Evolutionary conservation across 2,888 invertebrate genomes (phyloP).

Genomic region (Arenicola marina): DNA sequence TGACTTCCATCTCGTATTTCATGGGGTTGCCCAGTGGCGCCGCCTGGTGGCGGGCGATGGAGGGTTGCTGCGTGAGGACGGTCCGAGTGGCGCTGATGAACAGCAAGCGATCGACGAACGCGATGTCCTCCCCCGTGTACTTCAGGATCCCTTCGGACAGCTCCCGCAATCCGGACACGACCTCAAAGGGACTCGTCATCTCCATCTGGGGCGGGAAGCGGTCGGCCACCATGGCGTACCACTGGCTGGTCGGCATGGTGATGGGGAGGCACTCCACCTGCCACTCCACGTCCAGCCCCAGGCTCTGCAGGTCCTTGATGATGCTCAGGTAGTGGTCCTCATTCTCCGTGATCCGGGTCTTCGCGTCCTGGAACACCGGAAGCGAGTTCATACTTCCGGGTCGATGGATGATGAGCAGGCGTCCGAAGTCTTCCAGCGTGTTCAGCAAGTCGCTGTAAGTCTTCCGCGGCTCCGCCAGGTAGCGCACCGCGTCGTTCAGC

Average conservation of each 20-base stretch:
- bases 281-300: conserved; percentile 52
- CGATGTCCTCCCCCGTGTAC: conserved; percentile 51
- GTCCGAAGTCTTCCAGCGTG: conserved; percentile 42
- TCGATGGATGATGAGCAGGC: conserved; percentile 51
- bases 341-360: conserved; percentile 41
- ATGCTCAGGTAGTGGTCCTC: conserved; percentile 50
- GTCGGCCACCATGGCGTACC: conserved; percentile 52
- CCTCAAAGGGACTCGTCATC: conserved; percentile 46
- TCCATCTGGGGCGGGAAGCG: conserved; percentile 54
- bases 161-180: conserved; percentile 49
- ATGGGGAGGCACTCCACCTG: conserved; percentile 53
- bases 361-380: conserved; percentile 51
- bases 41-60: conserved; percentile 38
- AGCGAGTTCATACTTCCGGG: conserved; percentile 49
- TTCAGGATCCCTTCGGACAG: conserved; percentile 55
- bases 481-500: conserved; percentile 49
- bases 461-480: conserved; percentile 45
- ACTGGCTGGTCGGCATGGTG: conserved; percentile 48
- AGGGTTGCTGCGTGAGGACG: conserved; percentile 35
- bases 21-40: conserved; percentile 13
- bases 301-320: conserved; percentile 46
- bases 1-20: conserved; percentile 17
- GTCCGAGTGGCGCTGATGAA: conserved; percentile 49
- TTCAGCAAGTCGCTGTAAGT: conserved; percentile 46
- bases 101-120: conserved; percentile 52